Percentiles rank a stretch among this genome's conserved stretches.
phyloP scores from a whole-genome alignment of 2,888 invertebrate species.

The Drosophila macrothrix region DNA sequence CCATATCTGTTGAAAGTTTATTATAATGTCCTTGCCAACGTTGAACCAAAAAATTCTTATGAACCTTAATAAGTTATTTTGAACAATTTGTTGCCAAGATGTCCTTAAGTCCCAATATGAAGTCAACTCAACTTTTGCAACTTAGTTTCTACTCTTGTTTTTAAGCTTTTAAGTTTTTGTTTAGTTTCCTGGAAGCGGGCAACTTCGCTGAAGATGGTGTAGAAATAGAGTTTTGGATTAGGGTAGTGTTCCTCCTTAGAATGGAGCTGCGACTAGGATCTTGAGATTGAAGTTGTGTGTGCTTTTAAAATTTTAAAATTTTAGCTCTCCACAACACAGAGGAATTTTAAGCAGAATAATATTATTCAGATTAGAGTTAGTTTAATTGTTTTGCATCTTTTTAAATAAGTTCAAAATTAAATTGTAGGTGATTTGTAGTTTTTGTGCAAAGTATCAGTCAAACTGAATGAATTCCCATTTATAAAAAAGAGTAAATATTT shows the following conservation, averaged over 20 bases:
- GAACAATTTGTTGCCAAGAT: neutral
- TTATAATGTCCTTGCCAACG: constrained; percentile 54
- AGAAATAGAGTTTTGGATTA: no score
- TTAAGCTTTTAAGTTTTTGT: no score
- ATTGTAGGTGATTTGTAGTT: neutral
- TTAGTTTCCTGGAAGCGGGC: no score
- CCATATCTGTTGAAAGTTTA: constrained; percentile 81
- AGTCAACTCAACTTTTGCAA: neutral
- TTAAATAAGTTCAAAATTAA: neutral
- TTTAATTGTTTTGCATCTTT: no score
- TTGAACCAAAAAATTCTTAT: constrained; percentile 23
- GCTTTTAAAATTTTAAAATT: no score
- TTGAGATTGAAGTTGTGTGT: no score
- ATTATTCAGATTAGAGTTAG: no score
- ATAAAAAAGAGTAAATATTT: neutral
- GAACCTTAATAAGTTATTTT: neutral
- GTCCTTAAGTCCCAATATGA: neutral
- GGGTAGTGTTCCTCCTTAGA: no score
- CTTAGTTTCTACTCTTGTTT: neutral
- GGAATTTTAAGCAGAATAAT: no score
- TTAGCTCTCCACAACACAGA: no score
- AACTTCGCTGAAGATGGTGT: neutral
- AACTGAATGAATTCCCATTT: neutral
- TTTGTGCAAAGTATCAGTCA: neutral
- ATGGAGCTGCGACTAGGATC: no score